These are phyloP conservation scores for Emmelina monodactyla DNA, from an alignment of 2,888 invertebrate genomes.

Conservation along the genomic window DNA sequence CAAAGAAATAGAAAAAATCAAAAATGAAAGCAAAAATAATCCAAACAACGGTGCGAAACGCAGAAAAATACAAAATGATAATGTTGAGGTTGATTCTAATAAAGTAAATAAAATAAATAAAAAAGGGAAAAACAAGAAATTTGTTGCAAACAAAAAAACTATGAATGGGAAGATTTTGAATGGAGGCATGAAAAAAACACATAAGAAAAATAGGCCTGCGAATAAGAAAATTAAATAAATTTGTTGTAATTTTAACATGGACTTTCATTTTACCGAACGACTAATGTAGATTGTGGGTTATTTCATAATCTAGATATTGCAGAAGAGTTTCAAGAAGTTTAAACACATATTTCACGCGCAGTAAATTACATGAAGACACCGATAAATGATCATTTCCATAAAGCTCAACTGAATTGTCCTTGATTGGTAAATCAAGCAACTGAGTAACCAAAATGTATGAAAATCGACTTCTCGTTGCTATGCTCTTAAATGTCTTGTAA, in stretches of 20 bases:
- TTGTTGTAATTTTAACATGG: background rate
- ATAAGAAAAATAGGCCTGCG: background rate
- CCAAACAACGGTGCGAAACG: constrained; percentile 6
- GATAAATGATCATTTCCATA: too few relatives aligned
- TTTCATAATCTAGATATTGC: too few relatives aligned
- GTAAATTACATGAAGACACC: too few relatives aligned
- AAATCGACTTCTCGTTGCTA: too few relatives aligned
- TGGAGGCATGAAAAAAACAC: constrained; percentile 4
- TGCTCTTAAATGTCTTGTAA: too few relatives aligned
- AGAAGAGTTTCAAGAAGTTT: too few relatives aligned
- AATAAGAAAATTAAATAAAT: constrained; percentile 13
- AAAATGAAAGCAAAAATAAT: constrained; percentile 20
- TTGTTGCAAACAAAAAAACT: too few relatives aligned
- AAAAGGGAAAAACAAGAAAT: constrained; percentile 9
- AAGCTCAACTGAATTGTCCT: too few relatives aligned
- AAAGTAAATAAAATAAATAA: constrained; percentile 18
- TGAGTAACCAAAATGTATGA: constrained; percentile 6
- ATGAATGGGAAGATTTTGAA: too few relatives aligned
- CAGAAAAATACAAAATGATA: constrained; percentile 2
- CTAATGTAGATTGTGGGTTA: too few relatives aligned
- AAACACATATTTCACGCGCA: too few relatives aligned
- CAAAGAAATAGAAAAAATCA: constrained; percentile 24
- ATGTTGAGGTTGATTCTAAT: constrained; percentile 16
- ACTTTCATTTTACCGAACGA: background rate
- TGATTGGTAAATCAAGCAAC: background rate